Evolutionary conservation across 2,797 vertebrate species (phyloP), one percentile per base, ranked within the genome.

Genomic region (Thamnophis elegans): DNA sequence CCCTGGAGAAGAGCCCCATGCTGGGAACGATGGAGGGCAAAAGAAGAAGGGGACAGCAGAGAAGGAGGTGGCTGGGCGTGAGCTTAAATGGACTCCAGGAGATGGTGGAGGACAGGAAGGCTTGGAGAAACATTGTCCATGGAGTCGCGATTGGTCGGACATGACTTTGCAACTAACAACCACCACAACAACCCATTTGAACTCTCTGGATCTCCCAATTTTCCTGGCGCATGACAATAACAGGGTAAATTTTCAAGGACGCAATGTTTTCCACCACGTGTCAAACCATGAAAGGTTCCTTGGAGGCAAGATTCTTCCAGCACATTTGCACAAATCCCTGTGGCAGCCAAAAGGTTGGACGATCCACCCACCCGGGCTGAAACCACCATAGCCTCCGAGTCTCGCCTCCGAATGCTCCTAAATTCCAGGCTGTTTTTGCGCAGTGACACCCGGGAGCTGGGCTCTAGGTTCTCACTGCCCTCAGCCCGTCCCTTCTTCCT

Each of bases 341-440:
- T 36, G 16, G 8, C 68, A 20, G 78, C 8, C 1, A 4, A 36
- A 78, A 18, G 32, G 32, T 20, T 11, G 18, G 73, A 78, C 0
- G 3, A 22, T 22, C 18, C 36, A 20, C 16, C 47, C 4, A 2
- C 3, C 3, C 1, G 32, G 85, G 85, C 54, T 13, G n/a, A 87
- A n/a, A n/a, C 7, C 8, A 28, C 28, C 55, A 28, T 26, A 4
- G 0, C 5, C 0, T 1, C 0, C 11, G 0, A 20, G 14, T 5
- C 56, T 92, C 20, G 16, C 25, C 54, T 32, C 11, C 26, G 22
- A 26, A 42, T 3, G 10, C 16, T 85, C 53, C 20, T 25, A 58
- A 22, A 59, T 62, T 91, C 91, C 90, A 28, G 11, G 92, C 26
- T 89, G 5, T 11, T 62, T 51, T 28, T 32, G 9, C 47, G 0